These are phyloP conservation scores for Cenopis cana DNA, from an alignment of 2,888 invertebrate genomes.

Conservation along the genomic window DNA sequence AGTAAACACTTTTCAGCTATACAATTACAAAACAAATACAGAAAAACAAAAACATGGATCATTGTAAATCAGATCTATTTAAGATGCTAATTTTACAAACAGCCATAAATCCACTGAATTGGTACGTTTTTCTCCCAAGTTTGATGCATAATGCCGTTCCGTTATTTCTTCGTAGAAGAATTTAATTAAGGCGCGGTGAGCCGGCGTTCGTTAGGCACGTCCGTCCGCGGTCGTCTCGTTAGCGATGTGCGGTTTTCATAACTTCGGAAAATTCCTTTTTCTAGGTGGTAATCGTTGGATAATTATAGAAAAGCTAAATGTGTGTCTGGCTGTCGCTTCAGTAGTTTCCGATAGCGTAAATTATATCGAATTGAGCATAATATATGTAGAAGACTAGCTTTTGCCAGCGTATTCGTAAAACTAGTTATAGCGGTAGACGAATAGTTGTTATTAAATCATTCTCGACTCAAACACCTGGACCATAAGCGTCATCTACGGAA, in stretches of 20 bases:
- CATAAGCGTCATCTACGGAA: too few species aligned
- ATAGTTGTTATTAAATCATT: too few species aligned
- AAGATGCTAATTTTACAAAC: not conserved
- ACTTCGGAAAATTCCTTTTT: not conserved
- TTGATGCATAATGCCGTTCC: conserved; percentile 2
- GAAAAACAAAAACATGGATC: not conserved
- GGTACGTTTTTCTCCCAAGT: conserved; percentile 12
- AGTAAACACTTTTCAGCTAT: too few species aligned
- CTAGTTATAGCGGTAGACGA: too few species aligned
- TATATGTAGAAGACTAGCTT: too few species aligned
- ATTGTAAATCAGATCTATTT: not conserved
- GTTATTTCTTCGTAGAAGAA: not conserved
- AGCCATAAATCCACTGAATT: not conserved
- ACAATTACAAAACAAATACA: too few species aligned
- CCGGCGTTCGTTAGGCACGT: conserved; percentile 35
- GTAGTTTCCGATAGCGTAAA: too few species aligned
- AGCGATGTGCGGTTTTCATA: conserved; percentile 3
- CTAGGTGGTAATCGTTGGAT: not conserved
- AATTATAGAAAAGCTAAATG: not conserved
- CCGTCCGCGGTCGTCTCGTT: conserved; percentile 12
- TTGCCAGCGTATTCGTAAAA: too few species aligned
- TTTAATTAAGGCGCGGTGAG: conserved; percentile 16
- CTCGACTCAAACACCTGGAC: too few species aligned
- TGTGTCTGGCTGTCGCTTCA: too few species aligned
- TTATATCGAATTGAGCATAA: too few species aligned